These are phyloP conservation scores for Ectobius pallidus DNA, from an alignment of 2,888 invertebrate species.

Conservation along the genomic window DNA sequence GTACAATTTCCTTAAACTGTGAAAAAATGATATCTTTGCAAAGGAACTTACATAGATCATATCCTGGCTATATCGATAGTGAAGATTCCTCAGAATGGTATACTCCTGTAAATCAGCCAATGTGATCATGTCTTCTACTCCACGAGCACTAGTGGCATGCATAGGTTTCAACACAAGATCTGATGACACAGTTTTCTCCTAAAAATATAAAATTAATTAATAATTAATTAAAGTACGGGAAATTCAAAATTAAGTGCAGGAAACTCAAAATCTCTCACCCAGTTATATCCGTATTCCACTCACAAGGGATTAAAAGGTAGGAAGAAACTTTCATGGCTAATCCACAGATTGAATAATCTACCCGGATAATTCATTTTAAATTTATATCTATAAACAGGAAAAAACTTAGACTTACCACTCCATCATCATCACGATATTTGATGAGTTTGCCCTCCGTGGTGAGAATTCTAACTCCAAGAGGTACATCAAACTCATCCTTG, in stretches of 20 bases:
- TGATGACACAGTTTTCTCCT: slow-evolving; percentile 50
- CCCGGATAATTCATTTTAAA: no score
- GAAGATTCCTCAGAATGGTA: slow-evolving; percentile 89
- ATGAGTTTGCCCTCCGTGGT: slow-evolving; percentile 77
- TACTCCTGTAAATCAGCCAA: slow-evolving; percentile 94
- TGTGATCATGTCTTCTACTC: slow-evolving; percentile 95
- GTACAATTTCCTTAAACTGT: no score
- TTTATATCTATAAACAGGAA: no score
- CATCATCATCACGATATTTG: slow-evolving; percentile 83
- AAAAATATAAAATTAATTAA: slow-evolving; percentile 32
- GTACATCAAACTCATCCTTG: slow-evolving; percentile 79
- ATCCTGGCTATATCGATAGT: slow-evolving; percentile 85
- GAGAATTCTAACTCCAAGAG: slow-evolving; percentile 83
- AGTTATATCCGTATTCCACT: no score
- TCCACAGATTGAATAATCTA: no score
- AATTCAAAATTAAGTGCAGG: no score
- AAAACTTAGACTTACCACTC: slow-evolving; percentile 65
- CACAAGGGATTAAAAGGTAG: no score
- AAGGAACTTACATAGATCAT: slow-evolving; percentile 88
- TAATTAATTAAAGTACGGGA: no score
- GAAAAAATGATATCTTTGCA: no score
- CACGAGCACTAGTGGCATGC: slow-evolving; percentile 77
- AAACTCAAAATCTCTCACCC: no score
- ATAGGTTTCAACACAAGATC: slow-evolving; percentile 72
- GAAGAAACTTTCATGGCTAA: no score